Percentiles rank a stretch among this genome's conserved stretches.
phyloP scores from a whole-genome alignment of 2,113 vertebrate genomes.

The Mustela nigripes region DNA sequence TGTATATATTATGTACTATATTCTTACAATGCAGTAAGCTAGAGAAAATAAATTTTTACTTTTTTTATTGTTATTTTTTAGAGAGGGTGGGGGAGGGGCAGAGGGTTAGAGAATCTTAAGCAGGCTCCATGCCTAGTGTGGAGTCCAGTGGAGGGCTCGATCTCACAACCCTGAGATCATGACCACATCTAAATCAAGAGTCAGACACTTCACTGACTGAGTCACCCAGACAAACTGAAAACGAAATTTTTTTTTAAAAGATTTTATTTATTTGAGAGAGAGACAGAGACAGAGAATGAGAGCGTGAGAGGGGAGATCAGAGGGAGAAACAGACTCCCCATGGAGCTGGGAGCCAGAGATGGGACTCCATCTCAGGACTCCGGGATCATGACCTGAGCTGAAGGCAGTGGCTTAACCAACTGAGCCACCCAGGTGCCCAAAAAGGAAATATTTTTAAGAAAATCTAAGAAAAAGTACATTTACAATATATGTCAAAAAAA shows the following conservation, averaged over 20 bases:
- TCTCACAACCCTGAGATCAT: too few species aligned
- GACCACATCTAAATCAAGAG: too few species aligned
- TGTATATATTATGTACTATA: not conserved
- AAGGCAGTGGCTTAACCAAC: too few species aligned
- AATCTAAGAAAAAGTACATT: not conserved
- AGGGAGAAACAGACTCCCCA: too few species aligned
- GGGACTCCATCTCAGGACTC: not conserved
- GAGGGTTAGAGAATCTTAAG: not conserved
- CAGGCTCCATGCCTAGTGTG: not conserved
- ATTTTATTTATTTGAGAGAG: too few species aligned
- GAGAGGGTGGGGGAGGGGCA: not conserved
- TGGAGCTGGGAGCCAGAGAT: not conserved
- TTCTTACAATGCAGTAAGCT: not conserved
- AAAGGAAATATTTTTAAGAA: not conserved
- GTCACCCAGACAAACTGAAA: too few species aligned
- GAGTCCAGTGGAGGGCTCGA: not conserved
- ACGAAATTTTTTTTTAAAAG: too few species aligned
- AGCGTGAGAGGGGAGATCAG: too few species aligned
- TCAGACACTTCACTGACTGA: too few species aligned
- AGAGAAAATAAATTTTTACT: not conserved
- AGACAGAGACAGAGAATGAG: too few species aligned
- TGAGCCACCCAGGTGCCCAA: not conserved
- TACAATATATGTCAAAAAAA: not conserved
- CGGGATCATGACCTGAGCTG: not conserved
- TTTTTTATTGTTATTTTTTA: not conserved